A percentile compares a stretch with the other conserved stretches of the same genome.
These are phyloP conservation scores for Calonectris borealis DNA, from an alignment of 2,113 vertebrate genomes.

Conservation along the genomic window DNA sequence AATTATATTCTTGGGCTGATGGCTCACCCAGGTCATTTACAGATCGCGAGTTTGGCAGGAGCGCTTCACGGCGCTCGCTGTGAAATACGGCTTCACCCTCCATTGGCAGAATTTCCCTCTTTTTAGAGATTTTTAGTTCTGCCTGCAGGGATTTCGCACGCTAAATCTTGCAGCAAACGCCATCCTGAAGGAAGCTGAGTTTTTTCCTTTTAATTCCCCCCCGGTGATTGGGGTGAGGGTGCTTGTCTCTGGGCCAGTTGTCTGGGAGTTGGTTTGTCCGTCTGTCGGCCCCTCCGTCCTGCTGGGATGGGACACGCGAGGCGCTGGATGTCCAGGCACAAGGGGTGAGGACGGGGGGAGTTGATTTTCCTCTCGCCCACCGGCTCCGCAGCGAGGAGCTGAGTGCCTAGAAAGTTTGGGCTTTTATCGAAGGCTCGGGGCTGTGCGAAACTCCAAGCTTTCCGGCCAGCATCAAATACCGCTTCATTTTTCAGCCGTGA, in stretches of 20 bases:
- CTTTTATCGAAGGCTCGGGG: background rate
- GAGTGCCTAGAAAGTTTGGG: background rate
- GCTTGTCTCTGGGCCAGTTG: accelerated
- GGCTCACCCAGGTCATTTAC: conserved; percentile 66
- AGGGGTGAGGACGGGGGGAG: accelerated
- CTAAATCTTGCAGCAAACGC: background rate
- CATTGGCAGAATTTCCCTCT: background rate
- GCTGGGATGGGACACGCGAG: accelerated
- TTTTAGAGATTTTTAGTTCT: background rate
- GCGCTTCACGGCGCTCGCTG: background rate
- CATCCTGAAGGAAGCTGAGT: background rate
- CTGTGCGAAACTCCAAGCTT: background rate
- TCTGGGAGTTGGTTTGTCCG: accelerated
- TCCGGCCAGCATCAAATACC: background rate
- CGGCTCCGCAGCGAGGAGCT: accelerated
- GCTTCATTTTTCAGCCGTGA: background rate
- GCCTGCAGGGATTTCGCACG: background rate
- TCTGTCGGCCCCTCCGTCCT: background rate
- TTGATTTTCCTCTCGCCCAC: accelerated
- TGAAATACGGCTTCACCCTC: conserved; percentile 33
- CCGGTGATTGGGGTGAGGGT: background rate
- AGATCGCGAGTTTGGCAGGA: conserved; percentile 54
- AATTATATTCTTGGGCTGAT: conserved; percentile 63
- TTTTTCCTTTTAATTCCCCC: background rate
- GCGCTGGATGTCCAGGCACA: accelerated